phyloP scores from a whole-genome alignment of 2,113 vertebrate genomes.

The Mus spicilegus region DNA sequence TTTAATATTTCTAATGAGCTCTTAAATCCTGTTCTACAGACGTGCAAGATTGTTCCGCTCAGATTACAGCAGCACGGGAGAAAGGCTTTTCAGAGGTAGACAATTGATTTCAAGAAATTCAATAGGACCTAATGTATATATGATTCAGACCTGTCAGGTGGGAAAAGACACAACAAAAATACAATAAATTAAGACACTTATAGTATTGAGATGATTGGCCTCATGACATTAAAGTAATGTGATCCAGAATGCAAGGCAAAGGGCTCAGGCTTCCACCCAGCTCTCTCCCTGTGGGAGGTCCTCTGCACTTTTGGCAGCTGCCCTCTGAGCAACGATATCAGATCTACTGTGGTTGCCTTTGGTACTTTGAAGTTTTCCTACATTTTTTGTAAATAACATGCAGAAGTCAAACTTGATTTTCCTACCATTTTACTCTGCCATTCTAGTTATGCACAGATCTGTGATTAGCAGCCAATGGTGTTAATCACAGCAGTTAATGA shows the following conservation, averaged over 20 bases:
- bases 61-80: conserved; percentile 78
- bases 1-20: conserved; percentile 82
- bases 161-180: conserved; percentile 68
- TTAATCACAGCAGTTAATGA: neutral
- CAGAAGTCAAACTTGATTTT: conserved; percentile 8
- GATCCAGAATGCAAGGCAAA: neutral
- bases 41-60: conserved; percentile 76
- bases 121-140: conserved; percentile 12
- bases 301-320: neutral
- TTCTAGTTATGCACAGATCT: neutral
- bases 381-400: neutral
- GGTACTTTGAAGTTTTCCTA: neutral
- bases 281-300: conserved; percentile 19
- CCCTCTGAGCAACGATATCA: neutral
- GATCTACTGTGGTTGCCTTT: neutral
- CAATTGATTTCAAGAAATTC: conserved; percentile 76
- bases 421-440: neutral
- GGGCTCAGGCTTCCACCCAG: neutral
- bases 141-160: conserved; percentile 55
- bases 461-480: neutral
- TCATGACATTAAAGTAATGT: neutral
- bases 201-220: conserved; percentile 11
- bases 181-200: conserved; percentile 28
- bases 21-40: conserved; percentile 76
- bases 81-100: conserved; percentile 77